Conservation (phyloP, 1,140 invertebrate genomes). For the Fopius arisanus region DNA sequence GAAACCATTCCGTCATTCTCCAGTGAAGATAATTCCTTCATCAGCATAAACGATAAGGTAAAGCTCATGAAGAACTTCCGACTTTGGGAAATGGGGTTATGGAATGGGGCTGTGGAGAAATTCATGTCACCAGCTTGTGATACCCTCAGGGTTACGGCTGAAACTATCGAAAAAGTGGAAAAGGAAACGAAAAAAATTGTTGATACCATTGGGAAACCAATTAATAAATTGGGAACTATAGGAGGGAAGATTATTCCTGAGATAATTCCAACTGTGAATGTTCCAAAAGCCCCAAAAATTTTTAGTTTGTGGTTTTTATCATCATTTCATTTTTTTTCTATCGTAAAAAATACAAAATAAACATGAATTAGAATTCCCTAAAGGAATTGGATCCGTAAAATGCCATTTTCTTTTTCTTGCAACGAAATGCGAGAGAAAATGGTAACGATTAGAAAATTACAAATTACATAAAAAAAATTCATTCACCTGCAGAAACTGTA, state of each 20-base stretch:
- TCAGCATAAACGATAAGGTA: conserved; percentile 65
- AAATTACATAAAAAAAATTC: too few relatives aligned
- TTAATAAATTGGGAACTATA: background rate
- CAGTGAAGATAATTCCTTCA: conserved; percentile 62
- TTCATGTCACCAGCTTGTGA: conserved; percentile 63
- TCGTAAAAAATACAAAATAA: too few relatives aligned
- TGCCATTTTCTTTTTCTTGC: too few relatives aligned
- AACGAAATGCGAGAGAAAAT: too few relatives aligned
- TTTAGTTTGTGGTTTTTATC: background rate
- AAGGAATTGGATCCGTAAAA: too few relatives aligned
- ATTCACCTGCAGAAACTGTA: background rate
- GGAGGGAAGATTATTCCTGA: background rate
- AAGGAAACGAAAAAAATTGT: background rate
- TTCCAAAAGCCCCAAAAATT: background rate
- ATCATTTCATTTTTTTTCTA: too few relatives aligned
- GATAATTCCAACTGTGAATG: background rate
- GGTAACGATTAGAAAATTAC: background rate
- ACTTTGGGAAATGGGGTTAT: conserved; percentile 70
- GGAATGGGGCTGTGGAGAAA: conserved; percentile 66
- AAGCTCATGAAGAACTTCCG: conserved; percentile 64
- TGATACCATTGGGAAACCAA: background rate
- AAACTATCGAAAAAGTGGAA: background rate
- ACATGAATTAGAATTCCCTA: too few relatives aligned
- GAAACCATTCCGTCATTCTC: conserved; percentile 57
- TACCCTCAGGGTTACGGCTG: background rate